Base-by-base conservation (phyloP, 2,113 vertebrate species). In the Ivindomyrus marchei region DNA sequence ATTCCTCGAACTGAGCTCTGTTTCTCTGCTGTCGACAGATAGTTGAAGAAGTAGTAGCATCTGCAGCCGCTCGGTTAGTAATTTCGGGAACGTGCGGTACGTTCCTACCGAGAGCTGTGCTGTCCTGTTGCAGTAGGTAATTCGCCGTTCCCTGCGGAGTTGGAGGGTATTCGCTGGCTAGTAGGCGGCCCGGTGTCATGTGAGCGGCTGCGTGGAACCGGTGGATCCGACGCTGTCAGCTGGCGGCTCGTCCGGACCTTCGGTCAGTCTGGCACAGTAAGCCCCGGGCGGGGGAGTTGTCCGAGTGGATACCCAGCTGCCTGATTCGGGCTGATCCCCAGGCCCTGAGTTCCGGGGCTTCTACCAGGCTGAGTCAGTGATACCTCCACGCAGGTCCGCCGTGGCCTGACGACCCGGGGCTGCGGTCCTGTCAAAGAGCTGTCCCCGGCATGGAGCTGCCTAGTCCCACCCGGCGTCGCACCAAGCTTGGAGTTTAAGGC, bases 401-500 rank as follows among this genome's bases (percentile, higher is more conserved):
- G 74, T 80, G 74, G 74, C 74, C 74, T 42, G 74, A 80, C 36
- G 17, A 80, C 31, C 74, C 74, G 74, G 31, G 74, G 74, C 74
- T 42, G 74, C 74, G 74, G 15, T 80, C 74, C 74, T 80, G 74
- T 39, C 31, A 80, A n/a, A 80, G 36, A 80, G 36, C 36, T 36
- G 31, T 42, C 36, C 74, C 77, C 50, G 31, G 74, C 74, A 85
- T 85, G 83, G 83, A 47, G 83, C 8, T 47, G 19, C 83, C 45
- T 11, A 24, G 21, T 56, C 74, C 56, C 85, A 45, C 83, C 50
- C 93, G 92, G 84, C 90, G 49, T 89, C 77, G 92, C 89, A 91
- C 70, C 91, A 92, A 85, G 88, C 94, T 91, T 91, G 85, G 88
- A 90, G 89, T 66, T 91, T 85, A 47, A 36, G 3, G 3, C 31